Percentiles rank a stretch among this genome's conserved stretches.
phyloP scores from a whole-genome alignment of 2,797 vertebrate species.

The Darevskia nairensis region DNA sequence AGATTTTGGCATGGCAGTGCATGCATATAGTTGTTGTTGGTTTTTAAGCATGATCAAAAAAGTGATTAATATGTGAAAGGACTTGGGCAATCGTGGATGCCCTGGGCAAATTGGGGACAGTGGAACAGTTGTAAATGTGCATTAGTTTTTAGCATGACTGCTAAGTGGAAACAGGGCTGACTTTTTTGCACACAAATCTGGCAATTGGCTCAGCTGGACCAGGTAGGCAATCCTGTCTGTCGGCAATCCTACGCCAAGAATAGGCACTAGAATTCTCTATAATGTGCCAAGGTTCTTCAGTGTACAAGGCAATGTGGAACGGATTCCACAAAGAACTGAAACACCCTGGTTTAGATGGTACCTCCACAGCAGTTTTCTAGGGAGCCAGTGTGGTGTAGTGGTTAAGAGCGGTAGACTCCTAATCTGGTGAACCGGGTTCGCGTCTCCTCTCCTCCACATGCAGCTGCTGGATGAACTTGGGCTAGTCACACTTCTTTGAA shows the following conservation, averaged over 20 bases:
- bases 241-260: background rate
- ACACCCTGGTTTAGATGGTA: too few species aligned
- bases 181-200: background rate
- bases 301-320: background rate
- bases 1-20: background rate
- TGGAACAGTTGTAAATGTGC: background rate
- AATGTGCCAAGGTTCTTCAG: background rate
- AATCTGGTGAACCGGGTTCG: too few species aligned
- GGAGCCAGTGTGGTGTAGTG: too few species aligned
- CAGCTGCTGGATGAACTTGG: too few species aligned
- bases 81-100: background rate
- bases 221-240: background rate
- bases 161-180: background rate
- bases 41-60: background rate
- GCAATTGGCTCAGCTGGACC: background rate
- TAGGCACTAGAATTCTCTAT: background rate
- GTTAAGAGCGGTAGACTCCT: too few species aligned
- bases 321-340: background rate
- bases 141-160: background rate
- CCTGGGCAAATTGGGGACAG: background rate
- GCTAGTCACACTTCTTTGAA: too few species aligned
- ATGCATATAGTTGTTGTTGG: background rate
- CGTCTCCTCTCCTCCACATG: too few species aligned
- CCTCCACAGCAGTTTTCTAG: too few species aligned
- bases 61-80: background rate